Base-by-base conservation (phyloP, 2,888 invertebrate genomes). In the Pammene fasciana region DNA sequence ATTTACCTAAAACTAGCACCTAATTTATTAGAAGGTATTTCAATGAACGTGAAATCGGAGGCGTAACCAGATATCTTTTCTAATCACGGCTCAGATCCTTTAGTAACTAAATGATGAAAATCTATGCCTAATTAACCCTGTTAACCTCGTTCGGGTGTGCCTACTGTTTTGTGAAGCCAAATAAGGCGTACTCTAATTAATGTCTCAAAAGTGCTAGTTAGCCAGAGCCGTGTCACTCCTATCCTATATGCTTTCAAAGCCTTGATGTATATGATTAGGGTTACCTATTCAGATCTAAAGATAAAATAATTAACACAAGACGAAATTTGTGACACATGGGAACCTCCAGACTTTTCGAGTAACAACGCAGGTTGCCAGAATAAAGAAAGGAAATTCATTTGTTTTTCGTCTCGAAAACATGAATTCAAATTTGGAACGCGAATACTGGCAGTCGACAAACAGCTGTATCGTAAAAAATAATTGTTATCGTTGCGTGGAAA, bases 131-230 rank as follows among this genome's bases (percentile, higher is more conserved):
- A 64, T 64, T 64, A 64, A 64, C 64, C 64, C 54, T 45, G 13
- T 55, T 45, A 54, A 64, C 52, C 72, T 72, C 71, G 60, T 72
- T 56, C 67, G 73, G 72, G 75, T 52, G 75, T 57, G 75, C 68
- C 71, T 52, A 72, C 72, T 60, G 68, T 68, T 74, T 74, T 73
- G 74, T 65, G 74, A 62, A 74, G 65, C 72, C 71, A 70, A 67
- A 68, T 76, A 72, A 73, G 76, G 76, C 70, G 56, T 48, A 70
- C 67, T 48, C 71, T 76, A 76, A 78, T 78, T 75, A 73, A 72
- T 70, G 72, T 74, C 64, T 75, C 72, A 71, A 67, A 72, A 72
- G 75, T 67, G 72, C 72, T 70, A 66, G 66, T 68, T 66, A 68
- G 66, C 67, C 61, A 67, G 36, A 73, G 70, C 43, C 54, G 67